phyloP scores from a whole-genome alignment of 2,113 vertebrate genomes.

The Vimba vimba region DNA sequence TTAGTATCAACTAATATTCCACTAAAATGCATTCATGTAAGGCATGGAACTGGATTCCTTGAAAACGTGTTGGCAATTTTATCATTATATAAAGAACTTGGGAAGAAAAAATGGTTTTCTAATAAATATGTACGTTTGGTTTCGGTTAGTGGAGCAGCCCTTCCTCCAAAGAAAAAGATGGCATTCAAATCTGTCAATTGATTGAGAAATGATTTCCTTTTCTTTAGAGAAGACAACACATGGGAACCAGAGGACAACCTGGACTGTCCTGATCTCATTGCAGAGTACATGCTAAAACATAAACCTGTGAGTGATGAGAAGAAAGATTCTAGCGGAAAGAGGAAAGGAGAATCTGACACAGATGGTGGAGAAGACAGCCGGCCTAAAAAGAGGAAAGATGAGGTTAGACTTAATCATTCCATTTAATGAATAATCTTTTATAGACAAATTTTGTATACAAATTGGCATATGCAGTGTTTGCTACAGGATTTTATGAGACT shows the following conservation, averaged over 20 bases:
- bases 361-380: slow-evolving; percentile 86
- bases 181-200: neutral
- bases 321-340: slow-evolving; percentile 86
- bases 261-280: slow-evolving; percentile 96
- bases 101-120: neutral
- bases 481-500: no score
- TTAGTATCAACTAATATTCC: no score
- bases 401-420: slow-evolving; percentile 76
- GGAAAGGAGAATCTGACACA: slow-evolving; percentile 84
- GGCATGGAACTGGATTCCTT: neutral
- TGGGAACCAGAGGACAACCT: slow-evolving; percentile 98
- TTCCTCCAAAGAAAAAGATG: neutral
- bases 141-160: neutral
- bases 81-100: neutral
- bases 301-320: slow-evolving; percentile 82
- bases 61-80: neutral
- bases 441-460: neutral
- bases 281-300: slow-evolving; percentile 90
- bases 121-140: neutral
- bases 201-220: neutral
- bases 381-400: slow-evolving; percentile 95
- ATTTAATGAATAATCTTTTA: neutral
- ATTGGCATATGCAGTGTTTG: no score
- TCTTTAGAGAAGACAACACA: slow-evolving; percentile 91
- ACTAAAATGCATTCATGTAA: neutral